Evolutionary conservation across 2,888 invertebrate genomes (phyloP), one percentile per base, ranked within the genome.

Genomic region (Aromia moschata): DNA sequence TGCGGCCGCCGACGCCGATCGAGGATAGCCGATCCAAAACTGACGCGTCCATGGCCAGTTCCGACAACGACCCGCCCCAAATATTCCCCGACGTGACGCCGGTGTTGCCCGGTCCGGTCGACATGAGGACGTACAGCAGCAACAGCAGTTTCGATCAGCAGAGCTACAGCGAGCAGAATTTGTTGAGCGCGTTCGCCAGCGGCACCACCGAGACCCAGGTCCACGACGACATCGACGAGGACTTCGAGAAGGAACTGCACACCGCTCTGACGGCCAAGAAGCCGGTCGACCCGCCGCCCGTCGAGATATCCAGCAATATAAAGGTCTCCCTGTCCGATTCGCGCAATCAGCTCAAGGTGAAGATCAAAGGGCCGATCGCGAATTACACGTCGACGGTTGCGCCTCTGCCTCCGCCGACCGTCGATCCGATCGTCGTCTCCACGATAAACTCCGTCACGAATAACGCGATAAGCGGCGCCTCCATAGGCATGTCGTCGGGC

Each of bases 281-380:
- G 36, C 80, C 82, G 0, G 78, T 81, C 38, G 82, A 81, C 52
- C 79, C 80, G 3, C 80, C 82, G 11, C 82, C 82, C 2, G 80
- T 82, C 15, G 82, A 82, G 33, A 82, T 81, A 59, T 79, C 82
- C 1, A 75, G 79, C 1, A 84, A 83, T 57, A 88, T 88, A 1
- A 92, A 92, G 75, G 90, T 90, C 0, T 89, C 91, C 1, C 81
- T 92, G 1, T 88, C 89, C 0, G 93, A 93, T 79, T 90, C 93
- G 0, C 84, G 93, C 20, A 93, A 93, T 79, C 94, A 94, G 75
- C 82, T 95, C 2, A 94, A 94, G 77, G 89, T 95, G 0, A 95
- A 95, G 80, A 94, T 94, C 63, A 94, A 95, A 78, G 94, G 94
- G 1, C 94, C 94, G 0, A 85, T 92, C 60, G 92, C 93, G 71